Conservation (phyloP, 1,140 invertebrate genomes). For the Heliconius eleuchia region DNA sequence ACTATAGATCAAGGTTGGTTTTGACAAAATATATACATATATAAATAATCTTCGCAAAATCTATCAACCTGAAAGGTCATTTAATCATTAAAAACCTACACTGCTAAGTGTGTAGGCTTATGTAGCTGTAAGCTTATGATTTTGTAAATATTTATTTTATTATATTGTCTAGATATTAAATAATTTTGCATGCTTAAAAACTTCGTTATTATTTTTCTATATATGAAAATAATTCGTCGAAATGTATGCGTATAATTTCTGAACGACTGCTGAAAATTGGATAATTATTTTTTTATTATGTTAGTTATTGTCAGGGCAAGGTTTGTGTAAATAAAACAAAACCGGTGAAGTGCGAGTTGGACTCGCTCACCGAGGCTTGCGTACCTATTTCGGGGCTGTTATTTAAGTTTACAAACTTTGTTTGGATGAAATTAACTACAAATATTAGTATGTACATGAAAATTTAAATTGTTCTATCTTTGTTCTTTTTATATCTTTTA, state of each 20-base stretch:
- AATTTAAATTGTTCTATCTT: no score
- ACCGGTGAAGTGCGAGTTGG: no score
- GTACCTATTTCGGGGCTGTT: no score
- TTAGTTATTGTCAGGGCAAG: no score
- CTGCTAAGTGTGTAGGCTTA: neutral
- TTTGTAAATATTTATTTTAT: conserved; percentile 10
- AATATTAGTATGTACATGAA: no score
- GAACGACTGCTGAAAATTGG: no score
- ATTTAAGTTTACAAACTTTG: no score
- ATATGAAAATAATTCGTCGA: neutral
- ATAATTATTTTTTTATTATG: no score
- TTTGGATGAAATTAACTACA: no score
- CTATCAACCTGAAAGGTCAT: conserved; percentile 7
- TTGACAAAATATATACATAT: neutral
- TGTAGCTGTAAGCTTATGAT: neutral
- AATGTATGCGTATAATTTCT: neutral
- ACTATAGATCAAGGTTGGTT: neutral
- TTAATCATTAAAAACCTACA: neutral
- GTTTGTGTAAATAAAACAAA: no score
- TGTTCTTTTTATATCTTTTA: no score
- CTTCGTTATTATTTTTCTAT: neutral
- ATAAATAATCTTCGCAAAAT: neutral
- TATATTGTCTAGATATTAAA: neutral
- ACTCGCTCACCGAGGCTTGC: no score
- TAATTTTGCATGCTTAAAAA: neutral